A percentile compares a stretch with the other conserved stretches of the same genome.
Conservation (phyloP, 2,797 vertebrate genomes). For the Myiotriccus ornatus region DNA sequence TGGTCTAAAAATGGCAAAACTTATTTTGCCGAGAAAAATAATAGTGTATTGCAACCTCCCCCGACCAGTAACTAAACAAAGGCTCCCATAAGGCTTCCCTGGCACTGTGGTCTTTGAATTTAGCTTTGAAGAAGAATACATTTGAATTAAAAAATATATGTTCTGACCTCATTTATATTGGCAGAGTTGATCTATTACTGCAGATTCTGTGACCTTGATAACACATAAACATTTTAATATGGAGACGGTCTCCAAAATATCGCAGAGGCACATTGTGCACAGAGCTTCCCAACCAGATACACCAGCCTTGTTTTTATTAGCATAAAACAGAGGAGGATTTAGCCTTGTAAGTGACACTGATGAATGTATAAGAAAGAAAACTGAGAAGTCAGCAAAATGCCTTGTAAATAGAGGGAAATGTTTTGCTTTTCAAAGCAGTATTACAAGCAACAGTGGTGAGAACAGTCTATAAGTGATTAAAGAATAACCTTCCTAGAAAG, state of each 20-base stretch:
- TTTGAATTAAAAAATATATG: background rate
- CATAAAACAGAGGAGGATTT: background rate
- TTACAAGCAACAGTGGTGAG: background rate
- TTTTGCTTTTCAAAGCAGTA: background rate
- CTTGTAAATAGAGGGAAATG: background rate
- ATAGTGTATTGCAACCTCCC: background rate
- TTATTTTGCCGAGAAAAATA: background rate
- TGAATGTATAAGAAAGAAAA: background rate
- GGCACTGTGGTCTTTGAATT: background rate
- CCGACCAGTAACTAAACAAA: background rate
- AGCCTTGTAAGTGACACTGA: background rate
- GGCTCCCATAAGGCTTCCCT: background rate
- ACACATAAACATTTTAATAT: background rate
- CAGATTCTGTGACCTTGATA: background rate
- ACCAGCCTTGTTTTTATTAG: background rate
- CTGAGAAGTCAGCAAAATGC: background rate
- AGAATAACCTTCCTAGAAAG: background rate
- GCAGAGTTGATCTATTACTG: background rate
- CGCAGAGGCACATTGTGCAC: background rate
- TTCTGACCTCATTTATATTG: background rate
- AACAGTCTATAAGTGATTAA: accelerated
- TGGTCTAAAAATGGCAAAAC: background rate
- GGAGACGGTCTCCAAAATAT: background rate
- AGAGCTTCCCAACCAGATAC: background rate
- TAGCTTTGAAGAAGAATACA: background rate